Conservation (phyloP, 1,140 invertebrate species). For the Apis dorsata region DNA sequence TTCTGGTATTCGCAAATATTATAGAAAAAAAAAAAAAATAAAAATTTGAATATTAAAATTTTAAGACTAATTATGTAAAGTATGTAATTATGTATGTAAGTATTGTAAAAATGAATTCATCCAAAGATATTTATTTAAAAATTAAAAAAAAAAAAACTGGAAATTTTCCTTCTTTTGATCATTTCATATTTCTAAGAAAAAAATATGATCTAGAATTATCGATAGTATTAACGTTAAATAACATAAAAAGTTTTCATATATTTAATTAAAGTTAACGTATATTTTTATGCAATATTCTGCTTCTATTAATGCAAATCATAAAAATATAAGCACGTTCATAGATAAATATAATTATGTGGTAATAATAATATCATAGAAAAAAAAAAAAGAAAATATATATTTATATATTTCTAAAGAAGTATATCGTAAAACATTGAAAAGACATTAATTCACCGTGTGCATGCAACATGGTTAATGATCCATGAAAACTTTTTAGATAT, state of each 20-base stretch:
- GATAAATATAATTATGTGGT: background rate
- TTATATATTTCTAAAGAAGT: background rate
- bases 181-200: no score
- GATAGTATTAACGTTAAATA: no score
- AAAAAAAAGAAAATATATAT: background rate
- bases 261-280: no score
- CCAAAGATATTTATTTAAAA: no score
- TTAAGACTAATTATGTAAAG: no score
- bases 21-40: no score
- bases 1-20: background rate
- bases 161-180: no score
- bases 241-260: no score
- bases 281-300: background rate
- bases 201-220: no score
- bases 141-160: no score
- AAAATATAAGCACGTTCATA: background rate
- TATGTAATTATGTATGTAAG: no score
- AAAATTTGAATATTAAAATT: background rate
- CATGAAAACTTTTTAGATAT: background rate
- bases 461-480: background rate
- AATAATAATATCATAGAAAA: background rate
- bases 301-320: background rate
- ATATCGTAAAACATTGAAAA: background rate
- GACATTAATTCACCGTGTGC: background rate
- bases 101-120: no score